Evolutionary conservation across 2,888 invertebrate genomes (phyloP), one percentile per base, ranked within the genome.

Genomic region (Venustoraphidia nigricollis): DNA sequence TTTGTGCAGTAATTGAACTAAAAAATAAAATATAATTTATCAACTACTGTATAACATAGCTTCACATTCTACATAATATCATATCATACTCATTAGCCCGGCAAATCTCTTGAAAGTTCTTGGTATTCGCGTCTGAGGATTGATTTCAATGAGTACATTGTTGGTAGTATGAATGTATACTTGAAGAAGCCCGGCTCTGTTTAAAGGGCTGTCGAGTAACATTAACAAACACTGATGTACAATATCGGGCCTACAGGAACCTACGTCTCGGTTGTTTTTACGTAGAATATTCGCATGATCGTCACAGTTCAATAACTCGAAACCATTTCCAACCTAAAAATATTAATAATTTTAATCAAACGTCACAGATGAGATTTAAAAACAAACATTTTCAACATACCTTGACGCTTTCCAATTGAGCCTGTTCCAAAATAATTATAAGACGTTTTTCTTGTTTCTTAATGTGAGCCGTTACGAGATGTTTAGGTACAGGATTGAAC

Each of bases 201-300:
- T 98, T 40, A 98, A 68, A 0, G 98, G 98, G 52, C 95, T 95
- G 65, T 99, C 97, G 72, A 97, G 82, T 44, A 98, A 72, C 95
- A 97, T 98, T 1, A 98, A 71, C 11, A 99, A 72, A 63, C 96
- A 97, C 66, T 97, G 97, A 66, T 99, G 97, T 1, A 91, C 81
- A 52, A 99, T 98, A 61, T 99, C 98, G 0, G 98, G 98, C 35
- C 98, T 75, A 60, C 91, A 93, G 2, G 85, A 77, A 0, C 90
- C 86, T 1, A 88, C 84, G 58, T 94, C 90, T 50, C 91, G 75
- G 56, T 88, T 84, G 63, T 87, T 83, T 63, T 88, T 94, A 55
- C 84, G 82, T 55, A 95, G 71, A 52, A 93, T 83, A 55, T 78
- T 72, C 27, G 77, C 75, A 66, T 97, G 96, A 61, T 94, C 93